Base-by-base conservation (phyloP, 2,888 invertebrate species). In the Pediacus dermestoides region DNA sequence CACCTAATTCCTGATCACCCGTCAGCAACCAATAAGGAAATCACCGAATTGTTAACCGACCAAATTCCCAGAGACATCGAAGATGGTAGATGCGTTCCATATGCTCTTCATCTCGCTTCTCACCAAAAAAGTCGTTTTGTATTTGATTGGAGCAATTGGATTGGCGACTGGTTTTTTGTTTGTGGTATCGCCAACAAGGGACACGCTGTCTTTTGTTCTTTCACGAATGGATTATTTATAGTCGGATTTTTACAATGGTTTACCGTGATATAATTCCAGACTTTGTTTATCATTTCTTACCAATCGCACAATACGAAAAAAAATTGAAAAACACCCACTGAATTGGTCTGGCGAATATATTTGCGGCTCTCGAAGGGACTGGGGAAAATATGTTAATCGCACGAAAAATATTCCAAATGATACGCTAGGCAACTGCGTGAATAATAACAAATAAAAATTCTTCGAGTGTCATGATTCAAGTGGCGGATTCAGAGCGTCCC, bases 131-230 rank as follows among this genome's bases (percentile, higher is more conserved):
- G 55, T 48, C 41, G 53, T 44, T 52, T 55, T 53, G 57, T 57
- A 60, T 63, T 63, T 63, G 61, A 66, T 66, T 65, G 64, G 66
- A 57, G 53, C 63, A 59, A 63, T 64, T 63, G 61, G 57, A 62
- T 60, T 53, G 60, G 59, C 58, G 63, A 64, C 66, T 61, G 58
- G 65, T 66, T 66, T n/a, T 66, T 66, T 65, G 57, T 53, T 47
- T 43, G 39, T 34, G n/a, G 48, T 44, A 45, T 55, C 49, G 48
- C 45, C 45, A 43, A 43, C 46, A 33, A 42, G 42, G 50, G 47
- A 52, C 53, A 55, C 55, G 52, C 43, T 47, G 48, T 54, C 57
- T 58, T 60, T 58, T 58, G 60, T 58, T 57, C 57, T 54, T 56
- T 50, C 55, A 49, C 45, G 44, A 44, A 39, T 44, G 46, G 47